Evolutionary conservation across 1,140 invertebrate genomes (phyloP), one percentile per base, ranked within the genome.

Genomic region (Trachymyrmex cornetzi): DNA sequence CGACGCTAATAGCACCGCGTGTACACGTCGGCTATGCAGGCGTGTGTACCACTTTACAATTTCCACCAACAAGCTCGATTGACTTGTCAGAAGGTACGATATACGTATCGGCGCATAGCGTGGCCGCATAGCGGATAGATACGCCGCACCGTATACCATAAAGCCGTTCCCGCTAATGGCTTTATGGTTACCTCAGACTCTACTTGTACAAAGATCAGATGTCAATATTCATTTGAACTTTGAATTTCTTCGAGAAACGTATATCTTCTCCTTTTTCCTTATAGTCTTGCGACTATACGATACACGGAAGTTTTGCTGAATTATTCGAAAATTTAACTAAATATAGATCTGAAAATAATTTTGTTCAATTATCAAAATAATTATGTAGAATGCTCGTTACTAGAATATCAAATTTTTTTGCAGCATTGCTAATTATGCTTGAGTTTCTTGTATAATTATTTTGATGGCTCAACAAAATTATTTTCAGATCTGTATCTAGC

Each of bases 1-100:
- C 57, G 82, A 57, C 77, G 75, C 69, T 75, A 79, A 80, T 88
- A 71, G 67, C 79, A 86, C 85, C 72, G 77, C 80, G 77, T 64
- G 69, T 69, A 12, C 66, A 55, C 77, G 69, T 63, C 55, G 61
- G 48, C 84, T 61, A 4, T 77, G 71, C 90, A 77, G 59, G 59
- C 50, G 77, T 30, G 71, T 75, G 61, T 69, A 69, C 61, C 87
- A 77, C 53, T 75, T 86, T 63, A 77, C 87, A 22, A 89, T 89
- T 87, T 87, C 80, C 61, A 77, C 27, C 61, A 66, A 86, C 63
- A 24, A 61, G 63, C 50, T 67, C 82, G 69, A 85, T 77, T 64
- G 82, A 85, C 53, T 75, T 59, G 77, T 86, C 77, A 30, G 59
- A 67, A 87, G 81, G 61, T 53, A 61, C 80, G 69, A 87, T 61